Base-by-base conservation (phyloP, 2,113 vertebrate species). In the Crypturellus undulatus region DNA sequence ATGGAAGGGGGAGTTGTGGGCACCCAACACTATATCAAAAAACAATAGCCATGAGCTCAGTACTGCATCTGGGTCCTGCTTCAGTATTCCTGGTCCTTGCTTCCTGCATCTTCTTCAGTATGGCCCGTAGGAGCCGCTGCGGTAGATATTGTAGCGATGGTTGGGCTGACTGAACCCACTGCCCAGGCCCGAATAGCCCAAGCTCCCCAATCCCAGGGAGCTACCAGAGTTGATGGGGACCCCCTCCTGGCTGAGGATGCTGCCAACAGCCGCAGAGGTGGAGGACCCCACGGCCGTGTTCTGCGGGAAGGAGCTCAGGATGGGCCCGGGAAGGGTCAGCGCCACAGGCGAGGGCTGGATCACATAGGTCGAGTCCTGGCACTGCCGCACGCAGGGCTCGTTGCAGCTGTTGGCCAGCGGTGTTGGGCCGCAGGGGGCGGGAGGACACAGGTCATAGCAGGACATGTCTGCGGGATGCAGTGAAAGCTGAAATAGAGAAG, bases 1-100 rank as follows among this genome's bases (percentile, higher is more conserved):
- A 8, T 15, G 16, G 49, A 3, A 38, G n/a, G 8, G 0, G 7
- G 72, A 72, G 56, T 1, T 6, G 30, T 8, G 52, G 43, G 12
- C 19, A 0, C 56, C 43, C 30, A 32, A 28, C 49, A 32, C 4
- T 0, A 0, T 20, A 1, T 49, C 43, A 7, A 45, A 43, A 52
- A 65, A 15, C 36, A 38, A 36, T 1, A 42, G 67, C 45, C 10
- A 1, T 17, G 56, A 87, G 73, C 81, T 87, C 78, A 70, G 80
- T 91, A 72, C 68, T 69, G 28, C 1, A 0, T 30, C 54, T 0
- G 0, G 40, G 26, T 32, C 1, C 0, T 63, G 28, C 26, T 51
- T 91, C 84, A 17, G 19, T 4, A 0, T 60, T 73, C 45, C 72
- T 14, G 52, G 3, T 32, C n/a, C 3, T 32, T 15, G 7, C n/a